Conservation (phyloP, 2,888 invertebrate species). For the Ptychoptera albimana region DNA sequence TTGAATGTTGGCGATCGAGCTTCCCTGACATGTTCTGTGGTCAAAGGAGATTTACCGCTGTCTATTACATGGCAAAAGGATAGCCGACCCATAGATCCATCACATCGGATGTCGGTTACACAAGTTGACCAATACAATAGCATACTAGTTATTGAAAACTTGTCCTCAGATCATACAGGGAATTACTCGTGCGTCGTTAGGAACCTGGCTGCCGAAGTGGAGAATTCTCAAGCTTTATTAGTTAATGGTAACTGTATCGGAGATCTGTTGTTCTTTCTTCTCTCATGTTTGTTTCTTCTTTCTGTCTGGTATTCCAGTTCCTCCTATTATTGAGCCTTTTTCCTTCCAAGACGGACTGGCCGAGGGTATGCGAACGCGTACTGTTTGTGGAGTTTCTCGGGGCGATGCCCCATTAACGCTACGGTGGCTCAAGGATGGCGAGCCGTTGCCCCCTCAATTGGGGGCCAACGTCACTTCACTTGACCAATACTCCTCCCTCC, state of each 20-base stretch:
- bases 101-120: constrained; percentile 47
- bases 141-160: constrained; percentile 59
- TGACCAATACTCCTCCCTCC: constrained; percentile 61
- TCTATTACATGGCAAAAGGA: constrained; percentile 65
- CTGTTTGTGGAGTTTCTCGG: constrained; percentile 63
- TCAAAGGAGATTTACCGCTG: constrained; percentile 59
- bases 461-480: constrained; percentile 54
- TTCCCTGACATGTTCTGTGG: constrained; percentile 56
- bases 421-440: constrained; percentile 70
- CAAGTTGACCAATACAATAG: constrained; percentile 63
- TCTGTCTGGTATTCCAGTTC: constrained; percentile 46
- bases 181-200: constrained; percentile 61
- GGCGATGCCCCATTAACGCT: constrained; percentile 68
- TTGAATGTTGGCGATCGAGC: constrained; percentile 58
- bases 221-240: constrained; percentile 54
- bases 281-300: constrained; percentile 41
- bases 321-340: constrained; percentile 74
- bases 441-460: constrained; percentile 45
- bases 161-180: constrained; percentile 59
- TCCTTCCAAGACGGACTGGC: constrained; percentile 68
- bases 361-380: constrained; percentile 67
- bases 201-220: constrained; percentile 56
- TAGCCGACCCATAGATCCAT: constrained; percentile 43
- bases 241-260: constrained; percentile 51
- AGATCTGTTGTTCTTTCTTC: constrained; percentile 29